Base-by-base conservation (phyloP, 1,140 invertebrate genomes). In the Archegozetes longisetosus region DNA sequence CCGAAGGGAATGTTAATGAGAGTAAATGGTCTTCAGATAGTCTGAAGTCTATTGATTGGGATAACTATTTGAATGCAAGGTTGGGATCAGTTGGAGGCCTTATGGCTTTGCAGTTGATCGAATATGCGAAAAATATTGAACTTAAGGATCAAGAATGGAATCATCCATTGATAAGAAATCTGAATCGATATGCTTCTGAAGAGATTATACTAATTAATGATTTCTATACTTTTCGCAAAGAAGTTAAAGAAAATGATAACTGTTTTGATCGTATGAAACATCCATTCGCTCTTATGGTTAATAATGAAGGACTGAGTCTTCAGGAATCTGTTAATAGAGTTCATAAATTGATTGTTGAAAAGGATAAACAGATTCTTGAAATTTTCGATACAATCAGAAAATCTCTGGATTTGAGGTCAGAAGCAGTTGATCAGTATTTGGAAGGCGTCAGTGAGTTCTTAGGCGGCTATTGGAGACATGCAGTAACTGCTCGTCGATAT, bases 381-480 rank as follows among this genome's bases (percentile, higher is more conserved):
- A 6, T 50, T n/a, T 50, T 58, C 12, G 24, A 53, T 32, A 12
- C 12, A 17, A 58, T 58, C 17, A 58, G 26, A 47, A 3, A 1
- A 20, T 46, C 26, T 25, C 46, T 25, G 6, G 2, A 13, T 22
- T 27, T 58, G 12, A 58, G 49, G 17, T 13, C 17, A 1, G 26
- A 12, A n/a, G 2, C 46, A 22, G 46, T n/a, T 17, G 2, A 25
- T 20, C 2, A 24, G 22, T 1, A 26, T 27, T 27, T 53, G 14
- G 48, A 58, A 22, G 57, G 57, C 24, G 57, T 58, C 9, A 27
- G 50, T 14, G 57, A 58, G 25, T 49, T 58, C 22, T 20, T 58
- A 22, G 57, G 57, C 25, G 57, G 57, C 25, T 58, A 58, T 58
- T 58, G 57, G 57, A 40, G 57, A 17, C 47, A 58, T 58, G 57